Percentiles rank a stretch among this genome's conserved stretches.
Conservation (phyloP, 2,888 invertebrate species). For the Allophyes oxyacanthae region DNA sequence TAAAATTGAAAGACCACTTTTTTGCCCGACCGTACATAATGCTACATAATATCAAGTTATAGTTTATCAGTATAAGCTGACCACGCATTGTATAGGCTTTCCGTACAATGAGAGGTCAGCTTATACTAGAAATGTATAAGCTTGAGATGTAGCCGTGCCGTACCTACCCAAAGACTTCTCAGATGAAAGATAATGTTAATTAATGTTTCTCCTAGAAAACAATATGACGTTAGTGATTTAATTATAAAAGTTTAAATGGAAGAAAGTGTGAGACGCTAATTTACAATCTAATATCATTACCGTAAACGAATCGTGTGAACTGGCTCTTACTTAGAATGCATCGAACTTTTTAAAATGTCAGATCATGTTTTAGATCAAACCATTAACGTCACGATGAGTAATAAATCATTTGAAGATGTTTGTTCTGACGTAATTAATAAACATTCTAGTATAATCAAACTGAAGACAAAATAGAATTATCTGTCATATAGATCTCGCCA, state of each 20-base stretch:
- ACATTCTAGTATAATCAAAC: background rate
- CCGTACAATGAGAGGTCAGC: no score
- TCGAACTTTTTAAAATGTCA: constrained; percentile 36
- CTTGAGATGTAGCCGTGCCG: no score
- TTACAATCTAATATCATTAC: constrained; percentile 53
- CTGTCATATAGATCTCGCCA: no score
- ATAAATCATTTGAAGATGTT: constrained; percentile 14
- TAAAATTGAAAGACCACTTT: no score
- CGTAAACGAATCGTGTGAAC: constrained; percentile 52
- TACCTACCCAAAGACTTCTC: constrained; percentile 22
- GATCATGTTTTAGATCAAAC: constrained; percentile 11
- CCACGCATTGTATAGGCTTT: no score
- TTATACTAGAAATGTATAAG: no score
- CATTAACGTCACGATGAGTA: constrained; percentile 23
- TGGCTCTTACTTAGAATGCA: constrained; percentile 25
- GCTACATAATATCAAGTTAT: no score
- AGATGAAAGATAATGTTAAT: constrained; percentile 38
- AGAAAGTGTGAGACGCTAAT: constrained; percentile 67
- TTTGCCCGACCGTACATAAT: no score
- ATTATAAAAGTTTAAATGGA: constrained; percentile 56
- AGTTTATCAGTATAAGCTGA: no score
- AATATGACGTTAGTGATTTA: constrained; percentile 47
- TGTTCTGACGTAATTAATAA: background rate
- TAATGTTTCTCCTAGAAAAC: constrained; percentile 36
- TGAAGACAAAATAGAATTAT: no score